These are phyloP conservation scores for Temnothorax curvispinosus DNA, from an alignment of 1,140 invertebrate species.

Conservation along the genomic window DNA sequence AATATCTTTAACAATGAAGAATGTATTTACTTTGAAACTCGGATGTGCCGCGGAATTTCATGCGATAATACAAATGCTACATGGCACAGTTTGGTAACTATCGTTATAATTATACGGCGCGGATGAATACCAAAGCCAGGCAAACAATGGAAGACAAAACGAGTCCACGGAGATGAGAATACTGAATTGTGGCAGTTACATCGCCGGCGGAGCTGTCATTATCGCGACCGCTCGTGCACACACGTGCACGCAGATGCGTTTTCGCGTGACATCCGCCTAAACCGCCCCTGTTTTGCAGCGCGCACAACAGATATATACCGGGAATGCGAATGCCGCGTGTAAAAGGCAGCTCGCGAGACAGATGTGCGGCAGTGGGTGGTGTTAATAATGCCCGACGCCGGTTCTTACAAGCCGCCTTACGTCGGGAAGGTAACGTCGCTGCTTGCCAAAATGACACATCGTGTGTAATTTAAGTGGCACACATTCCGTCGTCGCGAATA, in stretches of 20 bases:
- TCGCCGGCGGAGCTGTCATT: conserved; percentile 27
- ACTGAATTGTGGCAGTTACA: conserved; percentile 34
- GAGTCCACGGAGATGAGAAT: conserved; percentile 22
- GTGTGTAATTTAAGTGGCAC: conserved; percentile 43
- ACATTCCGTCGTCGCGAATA: conserved; percentile 16
- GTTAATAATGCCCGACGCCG: conserved; percentile 58
- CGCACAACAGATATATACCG: not conserved
- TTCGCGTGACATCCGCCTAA: conserved; percentile 50
- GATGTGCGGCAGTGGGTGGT: conserved; percentile 32
- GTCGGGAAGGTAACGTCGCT: conserved; percentile 25
- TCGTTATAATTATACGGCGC: not conserved
- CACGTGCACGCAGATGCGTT: conserved; percentile 45
- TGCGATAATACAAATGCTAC: not conserved
- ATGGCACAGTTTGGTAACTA: not conserved
- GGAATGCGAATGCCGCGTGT: conserved; percentile 27
- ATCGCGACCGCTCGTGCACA: conserved; percentile 42
- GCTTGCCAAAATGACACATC: conserved; percentile 36
- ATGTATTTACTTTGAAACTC: not conserved
- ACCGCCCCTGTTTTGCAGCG: conserved; percentile 13
- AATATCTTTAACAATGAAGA: not conserved
- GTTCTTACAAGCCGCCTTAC: conserved; percentile 45
- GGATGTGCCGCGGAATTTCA: not conserved
- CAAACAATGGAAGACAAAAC: conserved; percentile 30
- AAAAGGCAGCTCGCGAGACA: conserved; percentile 46
- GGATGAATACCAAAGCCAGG: conserved; percentile 13